Evolutionary conservation across 1,140 invertebrate species (phyloP).

Genomic region (Drosophila repleta): DNA sequence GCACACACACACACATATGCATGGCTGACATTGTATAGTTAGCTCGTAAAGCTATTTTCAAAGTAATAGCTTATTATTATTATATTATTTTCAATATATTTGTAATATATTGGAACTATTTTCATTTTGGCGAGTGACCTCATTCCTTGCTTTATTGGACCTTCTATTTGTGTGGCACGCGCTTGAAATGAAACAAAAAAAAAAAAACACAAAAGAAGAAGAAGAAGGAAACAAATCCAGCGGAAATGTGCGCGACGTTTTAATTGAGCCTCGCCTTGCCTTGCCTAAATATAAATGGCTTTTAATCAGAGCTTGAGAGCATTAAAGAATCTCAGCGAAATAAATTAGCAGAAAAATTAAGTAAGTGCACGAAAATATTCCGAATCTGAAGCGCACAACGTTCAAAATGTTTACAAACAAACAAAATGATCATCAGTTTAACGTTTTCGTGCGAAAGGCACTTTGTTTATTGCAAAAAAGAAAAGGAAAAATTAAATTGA

Average conservation of each 20-base stretch:
- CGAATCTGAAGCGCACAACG: not conserved
- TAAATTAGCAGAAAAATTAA: conserved; percentile 25
- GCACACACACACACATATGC: not conserved
- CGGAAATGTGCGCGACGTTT: conserved; percentile 79
- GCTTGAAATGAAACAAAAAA: conserved; percentile 20
- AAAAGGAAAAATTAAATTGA: not conserved
- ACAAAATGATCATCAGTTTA: conserved; percentile 8
- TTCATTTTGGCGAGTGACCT: not conserved
- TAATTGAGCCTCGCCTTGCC: conserved; percentile 59
- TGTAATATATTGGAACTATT: not conserved
- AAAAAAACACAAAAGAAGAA: too few relatives aligned
- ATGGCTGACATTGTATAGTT: not conserved
- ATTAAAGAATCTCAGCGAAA: conserved; percentile 41
- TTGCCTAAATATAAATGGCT: conserved; percentile 67
- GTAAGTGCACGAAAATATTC: not conserved
- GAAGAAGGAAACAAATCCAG: conserved; percentile 26
- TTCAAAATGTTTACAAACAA: conserved; percentile 38
- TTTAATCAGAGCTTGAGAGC: conserved; percentile 59
- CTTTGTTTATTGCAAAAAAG: conserved; percentile 23
- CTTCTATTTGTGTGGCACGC: conserved; percentile 50
- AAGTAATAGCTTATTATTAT: not conserved
- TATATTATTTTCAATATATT: not conserved
- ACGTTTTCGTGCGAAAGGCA: conserved; percentile 14
- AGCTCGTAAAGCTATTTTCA: conserved; percentile 13
- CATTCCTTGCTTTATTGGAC: conserved; percentile 4